A percentile compares a stretch with the other conserved stretches of the same genome.
phyloP scores from a whole-genome alignment of 92 coral and sea anemone species.

The Epizoanthus rinbou region DNA sequence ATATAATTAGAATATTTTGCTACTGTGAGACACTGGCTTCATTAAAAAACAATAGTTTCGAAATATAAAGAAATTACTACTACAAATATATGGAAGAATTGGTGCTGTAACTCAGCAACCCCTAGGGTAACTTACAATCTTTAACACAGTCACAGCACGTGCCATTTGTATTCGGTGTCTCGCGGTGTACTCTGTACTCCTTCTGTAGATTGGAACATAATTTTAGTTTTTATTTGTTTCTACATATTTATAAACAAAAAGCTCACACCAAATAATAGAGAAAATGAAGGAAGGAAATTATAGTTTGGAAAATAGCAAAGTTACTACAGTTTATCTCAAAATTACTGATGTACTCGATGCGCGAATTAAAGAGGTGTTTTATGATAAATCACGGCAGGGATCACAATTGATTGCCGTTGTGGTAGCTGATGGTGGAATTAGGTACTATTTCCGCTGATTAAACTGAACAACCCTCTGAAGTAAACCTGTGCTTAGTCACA shows the following conservation, averaged over 20 bases:
- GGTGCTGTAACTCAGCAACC: not conserved
- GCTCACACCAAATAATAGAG: too few relatives aligned
- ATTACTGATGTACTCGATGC: not conserved
- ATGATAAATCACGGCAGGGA: not conserved
- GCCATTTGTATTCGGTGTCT: slow-evolving; percentile 57
- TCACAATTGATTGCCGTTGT: not conserved
- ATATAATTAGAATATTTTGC: too few relatives aligned
- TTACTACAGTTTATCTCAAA: not conserved
- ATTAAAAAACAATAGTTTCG: too few relatives aligned
- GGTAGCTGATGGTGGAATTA: too few relatives aligned
- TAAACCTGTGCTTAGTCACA: too few relatives aligned
- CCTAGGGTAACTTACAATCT: slow-evolving; percentile 53
- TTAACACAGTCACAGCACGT: slow-evolving; percentile 71
- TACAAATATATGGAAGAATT: not conserved
- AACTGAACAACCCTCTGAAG: too few relatives aligned
- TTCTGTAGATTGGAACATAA: slow-evolving; percentile 36
- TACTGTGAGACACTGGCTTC: too few relatives aligned
- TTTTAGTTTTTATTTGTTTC: too few relatives aligned
- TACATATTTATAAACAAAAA: too few relatives aligned
- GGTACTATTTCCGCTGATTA: too few relatives aligned
- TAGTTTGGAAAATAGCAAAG: not conserved
- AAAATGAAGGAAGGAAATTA: too few relatives aligned
- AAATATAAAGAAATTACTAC: not conserved
- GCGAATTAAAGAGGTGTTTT: not conserved
- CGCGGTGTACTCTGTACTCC: slow-evolving; percentile 68